Evolutionary conservation across 2,113 vertebrate genomes (phyloP), one percentile per base, ranked within the genome.

Genomic region (Pterocles burchelli): DNA sequence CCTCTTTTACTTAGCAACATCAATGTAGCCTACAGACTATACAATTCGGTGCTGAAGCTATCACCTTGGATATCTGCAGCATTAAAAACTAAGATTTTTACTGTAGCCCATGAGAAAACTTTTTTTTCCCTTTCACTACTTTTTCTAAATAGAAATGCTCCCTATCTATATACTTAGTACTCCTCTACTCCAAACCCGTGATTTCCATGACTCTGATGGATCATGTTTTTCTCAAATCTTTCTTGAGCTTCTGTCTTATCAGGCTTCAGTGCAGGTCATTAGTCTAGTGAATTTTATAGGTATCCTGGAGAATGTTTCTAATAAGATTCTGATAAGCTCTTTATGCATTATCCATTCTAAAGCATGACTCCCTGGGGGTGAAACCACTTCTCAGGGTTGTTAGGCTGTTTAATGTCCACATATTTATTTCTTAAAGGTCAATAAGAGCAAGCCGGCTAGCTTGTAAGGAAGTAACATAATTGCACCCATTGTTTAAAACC

Each of bases 231-330:
- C 74, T 79, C 89, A 83, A 7, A 34, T 52, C 63, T 83, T 89
- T 93, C 78, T 43, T 76, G 74, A 88, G 63, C 85, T 89, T 70
- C 71, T 58, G 46, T 75, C 87, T 96, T 95, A 97, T 83, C 95
- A 95, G 78, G 38, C 71, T 91, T 89, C 85, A 88, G 49, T 52
- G 57, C 26, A 85, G 51, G 67, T 93, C 78, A 91, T 90, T 95
- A 91, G 78, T 83, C 9, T 94, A 95, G 94, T 85, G 85, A 97
- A 94, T 96, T 94, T 93, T 94, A 94, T 91, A 89, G 78, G 78
- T 63, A 78, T 90, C 90, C 95, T 93, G 96, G 90, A 95, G 91
- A 95, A 90, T 95, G 89, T 94, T 92, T 90, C 83, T 77, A 84
- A 81, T 88, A 74, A 86, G 94, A 81, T 92, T 92, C 72, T 90